A percentile compares a stretch with the other conserved stretches of the same genome.
Evolutionary conservation across 1,140 invertebrate species (phyloP).

Genomic region (Eupeodes corollae): DNA sequence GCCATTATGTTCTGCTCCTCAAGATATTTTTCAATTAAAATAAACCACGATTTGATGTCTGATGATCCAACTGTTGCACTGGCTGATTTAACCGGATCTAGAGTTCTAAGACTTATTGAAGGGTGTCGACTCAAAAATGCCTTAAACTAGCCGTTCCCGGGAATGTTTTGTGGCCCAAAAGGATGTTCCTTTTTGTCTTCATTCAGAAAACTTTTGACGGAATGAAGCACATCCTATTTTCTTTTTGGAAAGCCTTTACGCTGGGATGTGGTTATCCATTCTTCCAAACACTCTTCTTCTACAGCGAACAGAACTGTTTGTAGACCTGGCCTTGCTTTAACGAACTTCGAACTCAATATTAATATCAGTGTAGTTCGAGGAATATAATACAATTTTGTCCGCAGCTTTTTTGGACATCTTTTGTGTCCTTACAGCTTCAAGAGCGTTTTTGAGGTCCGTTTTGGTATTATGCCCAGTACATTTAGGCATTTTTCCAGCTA

Average conservation of each 20-base stretch:
- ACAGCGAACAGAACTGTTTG: too few relatives aligned
- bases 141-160: conserved; percentile 17
- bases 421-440: too few relatives aligned
- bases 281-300: not conserved
- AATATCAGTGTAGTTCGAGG: too few relatives aligned
- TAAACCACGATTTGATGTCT: conserved; percentile 1
- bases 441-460: too few relatives aligned
- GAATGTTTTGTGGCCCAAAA: conserved; percentile 4
- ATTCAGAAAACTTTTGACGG: conserved; percentile 1
- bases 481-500: too few relatives aligned
- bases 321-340: too few relatives aligned
- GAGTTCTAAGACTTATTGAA: conserved; percentile 10
- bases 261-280: conserved; percentile 1
- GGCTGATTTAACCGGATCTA: conserved; percentile 18
- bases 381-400: too few relatives aligned
- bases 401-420: too few relatives aligned
- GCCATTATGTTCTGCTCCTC: conserved; percentile 9
- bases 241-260: conserved; percentile 3
- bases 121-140: conserved; percentile 22
- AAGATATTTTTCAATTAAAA: not conserved
- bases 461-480: too few relatives aligned
- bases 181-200: not conserved
- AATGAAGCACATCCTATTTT: conserved; percentile 1
- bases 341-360: too few relatives aligned
- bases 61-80: not conserved